Base-by-base conservation (phyloP, 2,797 vertebrate genomes). In the Silurus lanzhouensis region DNA sequence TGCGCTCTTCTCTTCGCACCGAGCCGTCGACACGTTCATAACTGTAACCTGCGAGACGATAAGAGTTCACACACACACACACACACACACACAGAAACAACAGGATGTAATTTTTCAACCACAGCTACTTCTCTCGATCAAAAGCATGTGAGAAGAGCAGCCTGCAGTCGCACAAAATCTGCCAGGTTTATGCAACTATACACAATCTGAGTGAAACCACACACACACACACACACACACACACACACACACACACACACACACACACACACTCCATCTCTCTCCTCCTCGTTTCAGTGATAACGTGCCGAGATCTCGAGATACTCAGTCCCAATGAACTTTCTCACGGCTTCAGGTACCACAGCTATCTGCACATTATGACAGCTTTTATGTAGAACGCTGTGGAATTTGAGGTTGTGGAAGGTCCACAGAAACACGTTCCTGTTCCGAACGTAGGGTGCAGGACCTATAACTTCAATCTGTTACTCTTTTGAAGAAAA, bases 11-110 rank as follows among this genome's bases (percentile, higher is more conserved):
- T 38, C 97, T 96, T 48, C 97, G 93, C 72, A 98, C 94, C 0
- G 97, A 99, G n/a, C 97, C 98, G 0, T 98, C 97, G 90, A 99
- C 92, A 27, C 97, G 96, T 91, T 99, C 96, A 0, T 99, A 99
- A 92, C 97, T 98, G 84, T 97, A 98, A 67, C 96, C 97, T 99
- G 63, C n/a, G 38, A 60, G 67, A 57, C 22, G 38, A 12, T 63
- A 27, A 52, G 58, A 68, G 27, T 68, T 71, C 25, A 17, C 25
- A 57, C 17, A 75, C 8, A 22, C 48, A 64, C 20, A 84, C 25
- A 31, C 19, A 75, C 8, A 70, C 15, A 38, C 15, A 70, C 14
- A 27, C 71, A 77, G n/a, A 84, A 81, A 85, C 86, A 1, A 87
- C 88, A 86, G 86, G 86, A 88, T 86, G 84, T 76, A 70, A 88